These are phyloP conservation scores for Knipowitschia caucasica DNA, from an alignment of 2,797 vertebrate genomes.

Conservation along the genomic window DNA sequence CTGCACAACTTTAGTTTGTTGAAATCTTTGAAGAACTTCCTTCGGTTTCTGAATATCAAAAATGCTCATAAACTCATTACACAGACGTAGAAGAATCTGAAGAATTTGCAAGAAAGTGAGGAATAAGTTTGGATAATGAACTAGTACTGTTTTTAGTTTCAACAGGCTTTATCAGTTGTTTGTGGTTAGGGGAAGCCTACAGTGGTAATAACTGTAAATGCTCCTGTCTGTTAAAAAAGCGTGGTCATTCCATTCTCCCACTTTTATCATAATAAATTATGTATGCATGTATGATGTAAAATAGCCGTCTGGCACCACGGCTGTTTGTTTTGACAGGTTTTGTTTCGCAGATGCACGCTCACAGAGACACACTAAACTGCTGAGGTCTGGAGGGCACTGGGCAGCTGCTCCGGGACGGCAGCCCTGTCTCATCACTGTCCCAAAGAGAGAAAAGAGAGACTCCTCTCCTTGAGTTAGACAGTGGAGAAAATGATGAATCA, in stretches of 20 bases:
- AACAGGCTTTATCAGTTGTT: too few species aligned
- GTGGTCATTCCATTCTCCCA: neutral
- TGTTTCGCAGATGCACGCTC: neutral
- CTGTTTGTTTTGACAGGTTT: neutral
- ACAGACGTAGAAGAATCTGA: too few species aligned
- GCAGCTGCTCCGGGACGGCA: conserved; percentile 38
- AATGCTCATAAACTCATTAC: too few species aligned
- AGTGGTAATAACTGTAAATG: too few species aligned
- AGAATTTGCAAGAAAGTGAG: too few species aligned
- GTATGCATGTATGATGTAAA: conserved; percentile 1
- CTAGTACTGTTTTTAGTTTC: too few species aligned
- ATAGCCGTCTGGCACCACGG: neutral
- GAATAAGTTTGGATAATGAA: too few species aligned
- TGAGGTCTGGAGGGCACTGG: conserved; percentile 28
- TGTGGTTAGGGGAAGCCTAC: too few species aligned
- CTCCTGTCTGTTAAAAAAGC: neutral
- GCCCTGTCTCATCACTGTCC: conserved; percentile 23
- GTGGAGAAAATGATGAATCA: neutral
- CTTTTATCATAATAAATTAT: neutral
- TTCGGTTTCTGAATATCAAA: too few species aligned
- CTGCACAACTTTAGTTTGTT: too few species aligned
- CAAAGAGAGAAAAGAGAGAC: conserved; percentile 12
- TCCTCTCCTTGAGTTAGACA: too few species aligned
- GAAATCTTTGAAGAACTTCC: too few species aligned
- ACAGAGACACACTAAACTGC: neutral